Evolutionary conservation across 2,113 vertebrate genomes (phyloP), one percentile per base, ranked within the genome.

Genomic region (Scolopax mira): DNA sequence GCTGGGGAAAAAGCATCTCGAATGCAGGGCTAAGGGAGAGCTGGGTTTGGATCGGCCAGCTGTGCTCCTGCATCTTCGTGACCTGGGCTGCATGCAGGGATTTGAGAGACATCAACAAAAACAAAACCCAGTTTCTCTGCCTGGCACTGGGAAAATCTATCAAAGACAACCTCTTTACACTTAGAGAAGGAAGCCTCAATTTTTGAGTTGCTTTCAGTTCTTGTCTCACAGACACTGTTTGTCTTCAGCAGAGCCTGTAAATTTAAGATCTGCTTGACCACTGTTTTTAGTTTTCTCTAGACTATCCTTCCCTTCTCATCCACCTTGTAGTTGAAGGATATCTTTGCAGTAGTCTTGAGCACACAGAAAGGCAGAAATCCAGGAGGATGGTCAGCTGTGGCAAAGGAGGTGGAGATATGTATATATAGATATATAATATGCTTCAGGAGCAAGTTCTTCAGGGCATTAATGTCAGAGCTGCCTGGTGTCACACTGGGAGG

Each of bases 81-180:
- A 89, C 66, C 24, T 0, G 48, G 30, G 58, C 87, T 52, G 33
- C 27, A 5, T 28, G 79, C 61, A 60, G 80, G 51, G 74, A 11
- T 74, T 61, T 1, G 3, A 39, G 54, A 11, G 31, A 69, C 44
- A 66, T 8, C 51, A 35, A 39, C 60, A 57, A 79, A 81, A 79
- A 7, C 31, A 87, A 71, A 75, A 31, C 23, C 13, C 13, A 2
- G 18, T 25, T 73, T 69, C 54, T 67, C 33, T 69, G 42, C 48
- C 67, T 79, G 15, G 18, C 49, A 6, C 14, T 41, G 41, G 24
- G 37, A 66, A 70, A 19, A 3, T 80, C 46, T 82, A 18, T 24
- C 28, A 61, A 62, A 35, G 25, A 61, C 0, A 1, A n/a, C 13
- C 37, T 70, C 52, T 79, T 77, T 10, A 8, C 1, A 0, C 8